phyloP scores from a whole-genome alignment of 35 echinoderm and acorn worm genomes.

The Heliocidaris tuberculata region DNA sequence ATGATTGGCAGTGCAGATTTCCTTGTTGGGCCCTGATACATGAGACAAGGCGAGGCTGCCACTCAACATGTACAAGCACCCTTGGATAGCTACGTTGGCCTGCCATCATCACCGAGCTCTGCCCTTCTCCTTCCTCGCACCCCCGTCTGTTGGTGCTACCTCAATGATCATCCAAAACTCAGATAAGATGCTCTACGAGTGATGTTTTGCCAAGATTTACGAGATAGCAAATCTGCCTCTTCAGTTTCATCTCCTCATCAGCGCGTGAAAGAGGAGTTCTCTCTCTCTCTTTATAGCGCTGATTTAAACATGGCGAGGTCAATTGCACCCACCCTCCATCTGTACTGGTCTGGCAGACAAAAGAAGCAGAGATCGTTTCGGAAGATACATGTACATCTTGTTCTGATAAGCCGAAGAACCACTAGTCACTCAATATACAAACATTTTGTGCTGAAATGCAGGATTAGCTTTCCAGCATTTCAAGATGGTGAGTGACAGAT shows the following conservation, averaged over 20 bases:
- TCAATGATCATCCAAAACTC: neutral
- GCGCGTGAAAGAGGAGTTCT: conserved; percentile 20
- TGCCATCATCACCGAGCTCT: neutral
- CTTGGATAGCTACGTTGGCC: neutral
- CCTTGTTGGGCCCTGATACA: conserved; percentile 17
- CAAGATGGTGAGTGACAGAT: neutral
- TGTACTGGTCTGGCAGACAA: neutral
- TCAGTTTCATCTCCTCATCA: conserved; percentile 15
- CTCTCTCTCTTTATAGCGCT: neutral
- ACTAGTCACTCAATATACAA: neutral
- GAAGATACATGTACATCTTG: neutral
- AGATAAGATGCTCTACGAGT: conserved; percentile 15
- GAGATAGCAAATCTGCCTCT: conserved; percentile 44
- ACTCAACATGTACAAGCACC: conserved; percentile 23
- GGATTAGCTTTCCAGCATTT: neutral
- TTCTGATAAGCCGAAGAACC: neutral
- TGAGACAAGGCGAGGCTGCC: neutral
- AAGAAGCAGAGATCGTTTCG: neutral
- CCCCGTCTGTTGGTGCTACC: conserved; percentile 9
- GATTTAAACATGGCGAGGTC: conserved; percentile 15
- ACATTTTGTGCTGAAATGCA: neutral
- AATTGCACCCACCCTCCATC: neutral
- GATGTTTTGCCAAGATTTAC: conserved; percentile 42
- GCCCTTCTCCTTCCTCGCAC: neutral
- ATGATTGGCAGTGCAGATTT: conserved; percentile 26